Base-by-base conservation (phyloP, 2,797 vertebrate species). In the Pteronotus mesoamericanus region DNA sequence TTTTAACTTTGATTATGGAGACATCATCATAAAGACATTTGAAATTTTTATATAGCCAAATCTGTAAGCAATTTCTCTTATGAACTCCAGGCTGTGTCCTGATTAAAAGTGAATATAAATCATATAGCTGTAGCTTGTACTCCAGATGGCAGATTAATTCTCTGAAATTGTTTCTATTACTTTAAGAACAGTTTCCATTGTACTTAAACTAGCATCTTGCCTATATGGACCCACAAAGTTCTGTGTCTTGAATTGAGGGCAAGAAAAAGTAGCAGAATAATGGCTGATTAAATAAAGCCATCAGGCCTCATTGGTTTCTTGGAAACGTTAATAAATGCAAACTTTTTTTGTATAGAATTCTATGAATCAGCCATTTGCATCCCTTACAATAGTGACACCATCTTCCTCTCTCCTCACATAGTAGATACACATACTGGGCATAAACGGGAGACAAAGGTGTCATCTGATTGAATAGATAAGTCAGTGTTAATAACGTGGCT, bases 41-140 rank as follows among this genome's bases (percentile, higher is more conserved):
- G 46, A 94, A 94, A 77, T 48, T 94, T 92, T 88, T 92, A 75
- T 92, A 34, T 69, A 89, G 37, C 68, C 46, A 80, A 89, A 72
- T 94, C 57, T 84, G 39, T 66, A 91, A 86, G 48, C 37, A 89
- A 90, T 91, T 92, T 79, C 44, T 94, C 97, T 92, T 94, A 87
- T 71, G 59, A 51, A 51, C n/a, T 92, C 48, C 57, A 92, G 57
- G 69, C 79, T 83, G 37, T 84, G 9, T 77, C 9, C 9, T 77
- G 18, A 95, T 95, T 87, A 95, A 95, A 97, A 92, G 53, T 79
- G 75, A 94, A 89, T 87, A 87, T 74, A 92, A 37, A 93, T 53
- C n/a, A 55, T 86, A 51, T 57, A 80, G 37, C 44, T 92, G 10
- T 61, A 24, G 91, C 86, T 86, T 94, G 29, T 64, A 89, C 82